phyloP scores from a whole-genome alignment of 2,888 invertebrate species.

The Dioctria rufipes region DNA sequence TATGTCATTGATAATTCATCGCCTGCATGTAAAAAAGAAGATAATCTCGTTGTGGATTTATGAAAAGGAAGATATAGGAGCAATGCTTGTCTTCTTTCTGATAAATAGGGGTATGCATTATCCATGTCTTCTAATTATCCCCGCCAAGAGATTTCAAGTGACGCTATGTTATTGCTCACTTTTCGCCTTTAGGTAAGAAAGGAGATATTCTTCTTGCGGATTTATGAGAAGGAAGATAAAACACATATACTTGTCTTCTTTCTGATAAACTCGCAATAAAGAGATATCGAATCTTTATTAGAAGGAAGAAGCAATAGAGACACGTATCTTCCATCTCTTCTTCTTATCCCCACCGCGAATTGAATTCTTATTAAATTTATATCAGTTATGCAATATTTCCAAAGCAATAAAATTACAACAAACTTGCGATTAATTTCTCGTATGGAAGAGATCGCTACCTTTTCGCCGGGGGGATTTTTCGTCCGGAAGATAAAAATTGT shows the following conservation, averaged over 20 bases:
- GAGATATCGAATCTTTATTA: no score
- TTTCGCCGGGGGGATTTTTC: background rate
- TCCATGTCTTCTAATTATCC: background rate
- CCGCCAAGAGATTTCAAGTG: background rate
- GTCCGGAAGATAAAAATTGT: background rate
- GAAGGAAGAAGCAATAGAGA: no score
- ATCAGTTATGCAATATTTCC: background rate
- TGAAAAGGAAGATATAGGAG: no score
- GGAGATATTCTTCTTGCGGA: background rate
- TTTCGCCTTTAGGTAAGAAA: background rate
- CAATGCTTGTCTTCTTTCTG: background rate
- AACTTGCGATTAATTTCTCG: background rate
- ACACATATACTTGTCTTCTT: background rate
- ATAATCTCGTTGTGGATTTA: no score
- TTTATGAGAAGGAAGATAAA: background rate
- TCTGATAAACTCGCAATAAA: background rate
- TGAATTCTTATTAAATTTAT: conserved; percentile 1
- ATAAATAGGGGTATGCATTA: background rate
- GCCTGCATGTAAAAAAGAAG: background rate
- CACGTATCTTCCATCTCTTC: no score
- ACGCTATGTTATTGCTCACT: background rate
- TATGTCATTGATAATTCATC: background rate
- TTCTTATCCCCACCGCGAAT: background rate
- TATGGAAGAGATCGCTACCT: conserved; percentile 5
- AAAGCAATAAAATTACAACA: no score